Conservation (phyloP, 1,140 invertebrate species). For the Wiebesia pumilae region DNA sequence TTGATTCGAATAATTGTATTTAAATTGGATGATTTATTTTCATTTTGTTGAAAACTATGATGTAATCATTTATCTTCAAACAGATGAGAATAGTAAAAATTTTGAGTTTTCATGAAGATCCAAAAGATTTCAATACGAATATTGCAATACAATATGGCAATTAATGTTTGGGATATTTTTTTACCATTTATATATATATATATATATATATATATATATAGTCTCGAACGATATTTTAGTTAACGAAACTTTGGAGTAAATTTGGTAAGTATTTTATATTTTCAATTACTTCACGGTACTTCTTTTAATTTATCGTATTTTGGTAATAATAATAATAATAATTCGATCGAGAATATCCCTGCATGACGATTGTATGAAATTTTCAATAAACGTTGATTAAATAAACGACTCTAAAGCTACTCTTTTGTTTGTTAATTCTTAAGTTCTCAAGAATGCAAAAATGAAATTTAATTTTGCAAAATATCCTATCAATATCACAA, state of each 20-base stretch:
- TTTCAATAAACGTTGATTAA: neutral
- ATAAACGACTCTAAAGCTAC: neutral
- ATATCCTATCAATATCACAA: no score
- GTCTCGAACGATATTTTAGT: no score
- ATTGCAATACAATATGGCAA: no score
- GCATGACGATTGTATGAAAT: neutral
- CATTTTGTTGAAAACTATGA: neutral
- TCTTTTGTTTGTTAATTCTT: conserved; percentile 12
- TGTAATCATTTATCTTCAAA: no score
- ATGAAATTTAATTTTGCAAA: neutral
- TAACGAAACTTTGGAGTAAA: neutral
- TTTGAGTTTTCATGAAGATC: no score
- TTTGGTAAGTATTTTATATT: neutral
- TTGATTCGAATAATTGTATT: neutral
- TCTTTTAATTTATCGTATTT: neutral
- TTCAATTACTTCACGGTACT: neutral
- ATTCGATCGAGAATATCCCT: neutral
- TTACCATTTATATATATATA: no score
- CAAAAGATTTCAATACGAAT: no score
- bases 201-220: no score
- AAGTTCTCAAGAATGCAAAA: neutral
- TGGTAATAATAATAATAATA: no score
- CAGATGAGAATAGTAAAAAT: no score
- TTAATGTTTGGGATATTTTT: no score
- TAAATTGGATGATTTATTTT: neutral